phyloP scores from a whole-genome alignment of 2,113 vertebrate species.

The Amphiprion percula region DNA sequence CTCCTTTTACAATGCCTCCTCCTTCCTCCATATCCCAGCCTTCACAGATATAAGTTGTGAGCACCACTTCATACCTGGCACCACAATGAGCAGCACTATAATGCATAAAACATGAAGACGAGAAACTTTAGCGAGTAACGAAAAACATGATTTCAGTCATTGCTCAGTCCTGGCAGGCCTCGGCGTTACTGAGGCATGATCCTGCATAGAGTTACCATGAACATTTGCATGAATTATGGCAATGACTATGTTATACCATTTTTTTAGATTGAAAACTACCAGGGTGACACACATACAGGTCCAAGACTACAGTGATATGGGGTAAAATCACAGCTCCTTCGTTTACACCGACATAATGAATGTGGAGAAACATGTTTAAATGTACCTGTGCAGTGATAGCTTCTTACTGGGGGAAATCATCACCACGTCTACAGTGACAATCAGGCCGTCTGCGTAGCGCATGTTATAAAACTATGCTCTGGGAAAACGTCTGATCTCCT shows the following conservation, averaged over 20 bases:
- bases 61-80: slow-evolving; percentile 35
- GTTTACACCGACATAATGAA: slow-evolving; percentile 12
- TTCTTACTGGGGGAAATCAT: slow-evolving; percentile 15
- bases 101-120: slow-evolving; percentile 43
- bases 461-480: slow-evolving; percentile 45
- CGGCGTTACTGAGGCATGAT: slow-evolving; percentile 17
- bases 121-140: slow-evolving; percentile 23
- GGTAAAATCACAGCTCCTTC: slow-evolving; percentile 34
- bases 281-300: slow-evolving; percentile 26
- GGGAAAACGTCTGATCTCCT: slow-evolving; percentile 38
- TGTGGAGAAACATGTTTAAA: slow-evolving; percentile 18
- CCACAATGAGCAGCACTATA: slow-evolving; percentile 41
- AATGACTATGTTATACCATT: slow-evolving; percentile 19
- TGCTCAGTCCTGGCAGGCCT: slow-evolving; percentile 19
- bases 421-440: slow-evolving; percentile 1
- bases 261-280: slow-evolving; percentile 35
- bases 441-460: slow-evolving; percentile 42
- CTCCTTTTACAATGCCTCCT: background rate
- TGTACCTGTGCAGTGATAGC: slow-evolving; percentile 10
- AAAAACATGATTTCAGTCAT: slow-evolving; percentile 7
- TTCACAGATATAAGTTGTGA: slow-evolving; percentile 33
- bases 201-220: slow-evolving; percentile 54
- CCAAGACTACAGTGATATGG: slow-evolving; percentile 38
- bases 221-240: slow-evolving; percentile 34
- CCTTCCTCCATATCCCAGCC: background rate